Base-by-base conservation (phyloP, 2,888 invertebrate species). In the Tetragonisca angustula region DNA sequence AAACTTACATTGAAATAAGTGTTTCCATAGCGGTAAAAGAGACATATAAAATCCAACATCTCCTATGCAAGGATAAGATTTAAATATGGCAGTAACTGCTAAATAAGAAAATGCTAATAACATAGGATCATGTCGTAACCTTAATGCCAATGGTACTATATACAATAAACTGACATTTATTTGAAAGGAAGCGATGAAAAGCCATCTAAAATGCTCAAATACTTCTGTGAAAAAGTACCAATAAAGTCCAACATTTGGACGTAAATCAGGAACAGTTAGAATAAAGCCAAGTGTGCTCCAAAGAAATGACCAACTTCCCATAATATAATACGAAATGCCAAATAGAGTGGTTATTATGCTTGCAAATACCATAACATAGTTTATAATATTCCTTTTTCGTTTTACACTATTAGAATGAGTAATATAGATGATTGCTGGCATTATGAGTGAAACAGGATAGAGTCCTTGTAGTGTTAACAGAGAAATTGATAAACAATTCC, bases 171-270 rank as follows among this genome's bases (percentile, higher is more conserved):
- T 96, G 6, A 98, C 98, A 95, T 99, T 99, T 90, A 99, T 97
- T 96, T 99, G 99, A 94, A 99, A 99, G 88, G 99, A 98, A 93
- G 97, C 98, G 43, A 99, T 97, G 95, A 99, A 99, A 91, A 99
- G 96, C 84, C 97, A 96, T 72, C 99, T 96, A 93, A 99, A 99
- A 95, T 99, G 99, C 91, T 99, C 99, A 95, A 99, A 99, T 98
- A 99, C 99, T 96, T 99, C 99, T 0, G 99, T 99, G 94, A 99
- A 99, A 95, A 99, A 99, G 93, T 99, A 99, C 99, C 99, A 99
- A 95, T 99, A 99, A 2, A 99, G 95, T 0, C 99, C 99, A 90
- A 99, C 97, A 94, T 99, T 99, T 43, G 99, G 99, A 90, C 98
- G 97, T 87, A 99, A 95, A 94, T 99, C 99, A 2, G 98, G 98